Conservation (phyloP, 1,140 invertebrate species). For the Ericerus pela region DNA sequence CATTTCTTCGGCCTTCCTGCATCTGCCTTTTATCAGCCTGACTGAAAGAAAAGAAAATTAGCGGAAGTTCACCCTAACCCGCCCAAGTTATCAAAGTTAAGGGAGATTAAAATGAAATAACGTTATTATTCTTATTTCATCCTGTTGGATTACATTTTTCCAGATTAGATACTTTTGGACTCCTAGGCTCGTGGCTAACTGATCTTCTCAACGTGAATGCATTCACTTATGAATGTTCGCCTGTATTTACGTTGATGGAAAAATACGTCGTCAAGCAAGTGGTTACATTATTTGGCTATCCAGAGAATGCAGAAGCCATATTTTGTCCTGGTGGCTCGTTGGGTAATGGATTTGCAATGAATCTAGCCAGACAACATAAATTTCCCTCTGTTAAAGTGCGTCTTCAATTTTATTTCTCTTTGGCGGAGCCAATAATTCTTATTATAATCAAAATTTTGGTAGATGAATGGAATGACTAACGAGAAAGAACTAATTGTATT, state of each 20-base stretch:
- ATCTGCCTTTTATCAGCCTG: too few species aligned
- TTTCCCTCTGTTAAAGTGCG: background rate
- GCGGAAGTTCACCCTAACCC: too few species aligned
- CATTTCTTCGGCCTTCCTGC: too few species aligned
- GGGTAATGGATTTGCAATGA: background rate
- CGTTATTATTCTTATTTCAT: too few species aligned
- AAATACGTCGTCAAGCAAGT: background rate
- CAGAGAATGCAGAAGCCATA: background rate
- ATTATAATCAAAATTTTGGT: too few species aligned
- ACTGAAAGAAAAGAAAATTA: too few species aligned
- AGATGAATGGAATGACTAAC: background rate
- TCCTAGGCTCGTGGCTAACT: background rate
- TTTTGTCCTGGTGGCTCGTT: conserved; percentile 3
- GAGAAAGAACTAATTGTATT: conserved; percentile 16
- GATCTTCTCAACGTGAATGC: conserved; percentile 4
- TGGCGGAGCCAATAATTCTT: too few species aligned
- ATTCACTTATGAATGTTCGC: background rate
- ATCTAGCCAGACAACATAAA: background rate
- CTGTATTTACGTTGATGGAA: background rate
- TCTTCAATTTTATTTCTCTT: too few species aligned
- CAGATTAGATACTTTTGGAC: background rate
- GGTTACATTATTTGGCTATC: background rate
- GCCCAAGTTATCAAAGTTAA: too few species aligned
- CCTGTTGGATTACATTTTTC: too few species aligned
- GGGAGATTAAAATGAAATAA: too few species aligned